Evolutionary conservation across 1,140 invertebrate species (phyloP).

Genomic region (Drosophila kanapiae): DNA sequence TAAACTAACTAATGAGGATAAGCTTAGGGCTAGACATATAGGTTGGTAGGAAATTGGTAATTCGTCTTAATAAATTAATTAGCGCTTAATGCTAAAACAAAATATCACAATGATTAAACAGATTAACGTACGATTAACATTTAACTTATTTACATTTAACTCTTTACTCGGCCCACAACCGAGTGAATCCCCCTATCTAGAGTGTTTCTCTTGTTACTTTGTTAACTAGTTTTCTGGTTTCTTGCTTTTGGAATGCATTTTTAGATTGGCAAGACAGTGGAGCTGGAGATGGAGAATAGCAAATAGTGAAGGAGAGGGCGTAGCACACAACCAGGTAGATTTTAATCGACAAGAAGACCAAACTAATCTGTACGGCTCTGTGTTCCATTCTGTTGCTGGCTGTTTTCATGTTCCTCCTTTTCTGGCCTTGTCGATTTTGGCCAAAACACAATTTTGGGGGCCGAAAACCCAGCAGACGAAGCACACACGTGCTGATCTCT

Average conservation of each 20-base stretch:
- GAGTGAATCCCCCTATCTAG: slow-evolving; percentile 3
- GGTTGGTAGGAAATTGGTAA: slow-evolving; percentile 40
- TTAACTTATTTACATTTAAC: slow-evolving; percentile 64
- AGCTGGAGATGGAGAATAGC: slow-evolving; percentile 22
- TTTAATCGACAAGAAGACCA: slow-evolving; percentile 68
- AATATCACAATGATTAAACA: slow-evolving; percentile 82
- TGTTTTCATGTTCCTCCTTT: slow-evolving; percentile 35
- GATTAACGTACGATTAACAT: slow-evolving; percentile 64
- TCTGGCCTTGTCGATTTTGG: slow-evolving; percentile 60
- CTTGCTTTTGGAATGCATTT: slow-evolving; percentile 80
- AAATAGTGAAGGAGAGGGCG: slow-evolving; percentile 38
- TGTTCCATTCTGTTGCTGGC: slow-evolving; percentile 9
- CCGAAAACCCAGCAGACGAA: slow-evolving; percentile 12
- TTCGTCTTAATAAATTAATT: slow-evolving; percentile 63
- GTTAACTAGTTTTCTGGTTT: slow-evolving; percentile 75
- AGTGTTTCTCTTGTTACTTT: slow-evolving; percentile 34
- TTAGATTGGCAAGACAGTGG: slow-evolving; percentile 55
- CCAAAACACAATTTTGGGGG: slow-evolving; percentile 48
- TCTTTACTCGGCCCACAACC: slow-evolving; percentile 24
- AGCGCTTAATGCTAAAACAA: slow-evolving; percentile 69
- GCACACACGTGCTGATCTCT: slow-evolving; percentile 66
- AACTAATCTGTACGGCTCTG: slow-evolving; percentile 75
- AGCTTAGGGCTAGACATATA: slow-evolving; percentile 46
- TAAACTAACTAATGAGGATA: slow-evolving; percentile 77
- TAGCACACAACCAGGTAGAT: slow-evolving; percentile 77